These are phyloP conservation scores for Macrosteles quadrilineatus DNA, from an alignment of 1,140 invertebrate genomes.

Conservation along the genomic window DNA sequence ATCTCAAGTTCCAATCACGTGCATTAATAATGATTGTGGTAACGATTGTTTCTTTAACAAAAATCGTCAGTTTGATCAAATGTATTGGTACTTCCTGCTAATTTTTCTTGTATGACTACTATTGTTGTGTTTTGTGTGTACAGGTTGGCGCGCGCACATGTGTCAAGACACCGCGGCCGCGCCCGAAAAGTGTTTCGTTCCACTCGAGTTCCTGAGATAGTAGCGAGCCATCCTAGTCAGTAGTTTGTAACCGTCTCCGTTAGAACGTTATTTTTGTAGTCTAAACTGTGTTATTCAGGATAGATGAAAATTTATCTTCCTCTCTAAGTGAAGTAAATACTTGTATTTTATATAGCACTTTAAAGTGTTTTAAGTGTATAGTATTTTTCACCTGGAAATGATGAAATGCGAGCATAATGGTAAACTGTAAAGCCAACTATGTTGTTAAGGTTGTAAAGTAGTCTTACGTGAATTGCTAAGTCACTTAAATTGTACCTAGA, in stretches of 20 bases:
- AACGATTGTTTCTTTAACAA: no score
- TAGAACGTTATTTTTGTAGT: conserved; percentile 10
- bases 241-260: conserved; percentile 5
- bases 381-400: background rate
- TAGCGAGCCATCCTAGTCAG: background rate
- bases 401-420: background rate
- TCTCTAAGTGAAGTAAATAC: background rate
- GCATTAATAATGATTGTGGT: no score
- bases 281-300: background rate
- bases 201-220: conserved; percentile 6
- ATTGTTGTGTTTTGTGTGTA: background rate
- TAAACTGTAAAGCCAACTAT: background rate
- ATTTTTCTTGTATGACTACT: no score
- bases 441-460: no score
- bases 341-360: background rate
- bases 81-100: no score
- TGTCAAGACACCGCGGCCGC: background rate
- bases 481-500: no score
- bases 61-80: no score
- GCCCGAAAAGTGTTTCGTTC: conserved; percentile 9
- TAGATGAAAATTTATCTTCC: background rate
- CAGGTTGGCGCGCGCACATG: background rate
- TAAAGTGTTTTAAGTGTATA: background rate
- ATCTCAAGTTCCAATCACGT: no score
- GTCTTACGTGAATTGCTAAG: no score